phyloP scores from a whole-genome alignment of 2,797 vertebrate species.

The Lacerta agilis region DNA sequence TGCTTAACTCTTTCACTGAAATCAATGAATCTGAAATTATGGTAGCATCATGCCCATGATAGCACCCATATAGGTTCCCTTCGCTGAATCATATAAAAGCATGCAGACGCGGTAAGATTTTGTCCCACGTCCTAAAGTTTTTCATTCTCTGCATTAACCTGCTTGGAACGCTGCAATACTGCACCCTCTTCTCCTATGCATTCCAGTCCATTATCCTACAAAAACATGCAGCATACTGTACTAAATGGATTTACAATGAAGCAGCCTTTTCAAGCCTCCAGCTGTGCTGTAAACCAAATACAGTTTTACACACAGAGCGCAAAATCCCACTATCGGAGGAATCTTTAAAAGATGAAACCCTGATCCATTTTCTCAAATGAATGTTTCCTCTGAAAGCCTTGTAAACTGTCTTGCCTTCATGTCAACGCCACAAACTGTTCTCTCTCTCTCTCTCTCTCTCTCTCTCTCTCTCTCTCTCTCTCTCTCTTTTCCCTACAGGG shows the following conservation, averaged over 20 bases:
- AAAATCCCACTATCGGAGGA: background rate
- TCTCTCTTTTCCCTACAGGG: background rate
- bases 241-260: background rate
- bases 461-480: background rate
- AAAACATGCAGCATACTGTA: fast-evolving
- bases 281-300: background rate
- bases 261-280: fast-evolving
- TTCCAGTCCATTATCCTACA: background rate
- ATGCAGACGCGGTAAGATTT: fast-evolving
- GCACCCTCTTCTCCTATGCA: background rate
- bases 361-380: background rate
- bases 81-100: background rate
- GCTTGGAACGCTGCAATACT: background rate
- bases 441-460: background rate
- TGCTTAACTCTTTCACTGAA: background rate
- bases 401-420: background rate
- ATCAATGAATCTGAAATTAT: background rate
- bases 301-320: background rate
- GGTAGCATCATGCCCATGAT: background rate
- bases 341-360: background rate
- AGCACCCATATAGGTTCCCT: background rate
- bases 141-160: background rate
- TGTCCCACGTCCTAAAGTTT: background rate
- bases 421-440: background rate
- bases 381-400: fast-evolving